Percentiles rank a stretch among this genome's conserved stretches.
These are phyloP conservation scores for Acromyrmex heyeri DNA, from an alignment of 1,140 invertebrate genomes.

Conservation along the genomic window DNA sequence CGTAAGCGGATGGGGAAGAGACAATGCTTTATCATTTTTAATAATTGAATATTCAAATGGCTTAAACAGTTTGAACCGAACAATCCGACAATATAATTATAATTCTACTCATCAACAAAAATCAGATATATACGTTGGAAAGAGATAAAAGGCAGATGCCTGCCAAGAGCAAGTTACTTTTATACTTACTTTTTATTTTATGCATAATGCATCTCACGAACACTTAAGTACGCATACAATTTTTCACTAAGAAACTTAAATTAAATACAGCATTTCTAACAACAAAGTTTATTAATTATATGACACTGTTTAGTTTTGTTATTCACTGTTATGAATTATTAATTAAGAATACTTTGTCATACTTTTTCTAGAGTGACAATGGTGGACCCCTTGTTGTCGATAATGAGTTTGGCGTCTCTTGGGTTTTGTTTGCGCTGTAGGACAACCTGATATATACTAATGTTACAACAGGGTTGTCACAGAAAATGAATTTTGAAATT, in stretches of 20 bases:
- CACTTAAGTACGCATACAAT: neutral
- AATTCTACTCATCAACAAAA: conserved; percentile 1
- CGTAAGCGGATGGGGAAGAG: conserved; percentile 17
- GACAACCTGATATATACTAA: conserved; percentile 89
- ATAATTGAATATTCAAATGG: neutral
- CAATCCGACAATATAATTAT: neutral
- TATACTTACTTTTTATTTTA: conserved; percentile 13
- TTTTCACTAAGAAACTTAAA: neutral
- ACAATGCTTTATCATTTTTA: neutral
- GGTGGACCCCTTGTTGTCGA: conserved; percentile 87
- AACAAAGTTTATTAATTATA: neutral
- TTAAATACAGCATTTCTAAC: neutral
- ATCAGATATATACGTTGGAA: conserved; percentile 22
- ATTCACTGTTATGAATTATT: neutral
- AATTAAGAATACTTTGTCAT: conserved; percentile 31
- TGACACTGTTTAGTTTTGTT: neutral
- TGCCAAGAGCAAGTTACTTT: conserved; percentile 29
- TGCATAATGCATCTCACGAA: neutral
- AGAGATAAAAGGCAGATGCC: neutral
- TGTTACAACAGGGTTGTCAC: conserved; percentile 77
- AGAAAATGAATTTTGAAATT: too few species aligned
- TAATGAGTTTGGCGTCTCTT: conserved; percentile 88
- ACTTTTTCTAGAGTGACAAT: conserved; percentile 86
- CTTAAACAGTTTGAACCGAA: neutral
- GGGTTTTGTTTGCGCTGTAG: conserved; percentile 89